Conservation (phyloP, 2,888 invertebrate genomes). For the Meandrusa payeni region DNA sequence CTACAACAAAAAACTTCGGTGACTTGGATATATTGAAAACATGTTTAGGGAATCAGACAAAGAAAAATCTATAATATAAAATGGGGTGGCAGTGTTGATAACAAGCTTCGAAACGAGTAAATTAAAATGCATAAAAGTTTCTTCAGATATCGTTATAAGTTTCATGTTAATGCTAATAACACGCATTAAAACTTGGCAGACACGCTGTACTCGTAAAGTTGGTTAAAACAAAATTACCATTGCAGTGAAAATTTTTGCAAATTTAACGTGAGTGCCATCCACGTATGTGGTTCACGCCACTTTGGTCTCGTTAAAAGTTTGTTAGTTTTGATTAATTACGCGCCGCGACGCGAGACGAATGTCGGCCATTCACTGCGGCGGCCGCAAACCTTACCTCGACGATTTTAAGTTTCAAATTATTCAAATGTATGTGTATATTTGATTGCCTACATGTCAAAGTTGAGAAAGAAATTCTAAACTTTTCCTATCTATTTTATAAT, state of each 20-base stretch:
- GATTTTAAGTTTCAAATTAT: background rate
- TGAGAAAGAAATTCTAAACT: too few species aligned
- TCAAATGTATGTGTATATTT: too few species aligned
- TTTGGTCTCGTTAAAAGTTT: constrained; percentile 36
- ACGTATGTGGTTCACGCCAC: constrained; percentile 24
- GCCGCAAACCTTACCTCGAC: background rate
- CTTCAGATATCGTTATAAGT: constrained; percentile 1
- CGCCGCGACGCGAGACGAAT: constrained; percentile 23
- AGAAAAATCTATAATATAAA: too few species aligned
- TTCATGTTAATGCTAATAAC: background rate
- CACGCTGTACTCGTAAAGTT: constrained; percentile 9
- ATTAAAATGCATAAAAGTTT: background rate
- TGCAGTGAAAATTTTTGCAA: constrained; percentile 9
- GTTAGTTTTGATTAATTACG: constrained; percentile 37
- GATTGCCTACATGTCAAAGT: too few species aligned
- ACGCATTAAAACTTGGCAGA: constrained; percentile 17
- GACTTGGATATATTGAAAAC: too few species aligned
- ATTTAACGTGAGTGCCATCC: constrained; percentile 17
- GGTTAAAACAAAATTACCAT: constrained; percentile 7
- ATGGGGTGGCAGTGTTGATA: too few species aligned
- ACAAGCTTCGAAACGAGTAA: too few species aligned
- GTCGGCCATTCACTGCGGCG: background rate
- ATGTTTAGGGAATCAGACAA: too few species aligned
- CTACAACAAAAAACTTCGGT: too few species aligned
- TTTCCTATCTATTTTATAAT: too few species aligned